Percentiles rank a stretch among this genome's conserved stretches.
phyloP scores from a whole-genome alignment of 2,888 invertebrate species.

The Drosophila testacea region DNA sequence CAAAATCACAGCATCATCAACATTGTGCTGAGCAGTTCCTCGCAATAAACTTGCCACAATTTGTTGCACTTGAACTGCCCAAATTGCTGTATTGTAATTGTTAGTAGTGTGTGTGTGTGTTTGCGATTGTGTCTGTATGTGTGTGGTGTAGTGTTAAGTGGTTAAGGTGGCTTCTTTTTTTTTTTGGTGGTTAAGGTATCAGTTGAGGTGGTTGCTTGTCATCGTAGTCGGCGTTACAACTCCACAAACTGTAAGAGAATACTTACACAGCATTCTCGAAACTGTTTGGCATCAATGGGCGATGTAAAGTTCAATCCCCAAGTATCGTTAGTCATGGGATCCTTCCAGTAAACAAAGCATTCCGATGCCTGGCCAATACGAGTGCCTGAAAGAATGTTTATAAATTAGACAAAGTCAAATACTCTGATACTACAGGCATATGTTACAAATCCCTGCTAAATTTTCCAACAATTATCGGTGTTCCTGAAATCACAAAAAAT shows the following conservation, averaged over 20 bases:
- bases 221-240: slow-evolving; percentile 31
- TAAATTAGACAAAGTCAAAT: slow-evolving; percentile 29
- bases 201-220: slow-evolving; percentile 68
- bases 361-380: slow-evolving; percentile 98
- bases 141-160: slow-evolving; percentile 50
- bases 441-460: too few species aligned
- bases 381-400: slow-evolving; percentile 89
- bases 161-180: slow-evolving; percentile 61
- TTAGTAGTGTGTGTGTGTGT: slow-evolving; percentile 22
- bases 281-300: slow-evolving; percentile 98
- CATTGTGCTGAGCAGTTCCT: slow-evolving; percentile 23
- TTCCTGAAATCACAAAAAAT: background rate
- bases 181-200: slow-evolving; percentile 64
- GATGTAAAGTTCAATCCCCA: slow-evolving; percentile 99
- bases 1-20: slow-evolving; percentile 51
- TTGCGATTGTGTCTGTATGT: slow-evolving; percentile 39
- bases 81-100: slow-evolving; percentile 33
- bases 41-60: slow-evolving; percentile 9
- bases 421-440: background rate
- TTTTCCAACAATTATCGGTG: background rate
- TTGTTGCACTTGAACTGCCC: slow-evolving; percentile 29
- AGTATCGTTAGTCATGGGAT: slow-evolving; percentile 97
- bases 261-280: slow-evolving; percentile 98
- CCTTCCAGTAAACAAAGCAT: slow-evolving; percentile 99
- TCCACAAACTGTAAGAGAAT: slow-evolving; percentile 83